phyloP scores from a whole-genome alignment of 2,888 invertebrate genomes.

The Nemotelus pantherinus region DNA sequence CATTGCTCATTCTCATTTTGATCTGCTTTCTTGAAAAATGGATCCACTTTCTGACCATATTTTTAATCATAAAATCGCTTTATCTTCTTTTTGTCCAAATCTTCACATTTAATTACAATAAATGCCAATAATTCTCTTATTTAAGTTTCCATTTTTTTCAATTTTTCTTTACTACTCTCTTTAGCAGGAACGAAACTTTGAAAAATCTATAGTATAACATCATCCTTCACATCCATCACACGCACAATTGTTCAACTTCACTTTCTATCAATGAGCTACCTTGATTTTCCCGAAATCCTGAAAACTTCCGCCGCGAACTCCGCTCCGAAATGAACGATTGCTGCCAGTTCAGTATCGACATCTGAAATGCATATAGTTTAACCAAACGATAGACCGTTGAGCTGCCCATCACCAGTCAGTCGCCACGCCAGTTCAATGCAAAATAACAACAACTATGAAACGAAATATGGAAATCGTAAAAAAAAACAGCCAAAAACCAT shows the following conservation, averaged over 20 bases:
- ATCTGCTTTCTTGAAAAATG: no score
- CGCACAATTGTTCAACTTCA: neutral
- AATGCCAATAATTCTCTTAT: neutral
- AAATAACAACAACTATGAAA: neutral
- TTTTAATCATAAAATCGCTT: no score
- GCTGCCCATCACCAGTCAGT: no score
- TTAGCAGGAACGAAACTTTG: neutral
- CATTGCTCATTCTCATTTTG: no score
- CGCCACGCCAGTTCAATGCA: no score
- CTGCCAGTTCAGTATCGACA: constrained; percentile 25
- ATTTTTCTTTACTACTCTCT: neutral
- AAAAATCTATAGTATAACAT: neutral
- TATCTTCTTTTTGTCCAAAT: no score
- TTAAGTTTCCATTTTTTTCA: neutral
- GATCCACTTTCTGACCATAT: no score
- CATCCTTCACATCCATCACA: neutral
- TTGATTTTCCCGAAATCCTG: constrained; percentile 11
- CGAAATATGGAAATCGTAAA: constrained; percentile 41
- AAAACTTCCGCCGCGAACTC: constrained; percentile 1
- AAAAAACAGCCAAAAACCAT: constrained; percentile 19
- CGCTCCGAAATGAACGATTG: constrained; percentile 23
- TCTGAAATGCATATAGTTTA: constrained; percentile 24
- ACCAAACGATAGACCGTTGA: no score
- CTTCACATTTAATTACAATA: no score
- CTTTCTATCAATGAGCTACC: constrained; percentile 7